These are phyloP conservation scores for Dascillus cervinus DNA, from an alignment of 2,888 invertebrate genomes.

Conservation along the genomic window DNA sequence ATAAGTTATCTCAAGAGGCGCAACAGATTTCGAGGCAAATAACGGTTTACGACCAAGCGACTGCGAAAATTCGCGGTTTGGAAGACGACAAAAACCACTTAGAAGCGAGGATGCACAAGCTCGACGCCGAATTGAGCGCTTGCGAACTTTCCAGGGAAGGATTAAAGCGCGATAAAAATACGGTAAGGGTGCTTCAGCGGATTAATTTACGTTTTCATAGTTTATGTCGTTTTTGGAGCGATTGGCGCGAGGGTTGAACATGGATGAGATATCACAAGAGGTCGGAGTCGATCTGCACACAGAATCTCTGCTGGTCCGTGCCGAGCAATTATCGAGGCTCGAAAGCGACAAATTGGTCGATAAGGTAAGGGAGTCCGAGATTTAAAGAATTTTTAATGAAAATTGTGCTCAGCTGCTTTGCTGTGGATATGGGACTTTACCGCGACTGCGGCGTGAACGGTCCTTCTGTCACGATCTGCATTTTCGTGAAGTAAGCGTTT, in stretches of 20 bases:
- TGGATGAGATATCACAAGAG: slow-evolving; percentile 76
- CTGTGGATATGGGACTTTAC: slow-evolving; percentile 64
- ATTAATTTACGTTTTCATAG: neutral
- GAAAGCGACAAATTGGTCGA: slow-evolving; percentile 79
- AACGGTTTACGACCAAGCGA: slow-evolving; percentile 58
- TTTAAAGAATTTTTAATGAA: slow-evolving; percentile 2
- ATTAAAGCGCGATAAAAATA: slow-evolving; percentile 67
- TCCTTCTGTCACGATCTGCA: slow-evolving; percentile 73
- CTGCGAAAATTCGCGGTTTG: slow-evolving; percentile 55
- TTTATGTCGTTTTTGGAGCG: slow-evolving; percentile 66
- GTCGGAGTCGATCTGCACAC: slow-evolving; percentile 75
- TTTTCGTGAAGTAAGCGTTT: slow-evolving; percentile 74
- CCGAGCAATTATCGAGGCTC: slow-evolving; percentile 72
- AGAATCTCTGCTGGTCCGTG: slow-evolving; percentile 75
- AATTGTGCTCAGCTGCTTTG: slow-evolving; percentile 56
- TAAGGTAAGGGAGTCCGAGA: slow-evolving; percentile 51
- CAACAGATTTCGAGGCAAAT: slow-evolving; percentile 64
- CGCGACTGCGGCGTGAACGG: slow-evolving; percentile 67
- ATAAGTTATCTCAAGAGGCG: slow-evolving; percentile 64
- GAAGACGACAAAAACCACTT: slow-evolving; percentile 70
- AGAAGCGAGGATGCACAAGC: slow-evolving; percentile 67
- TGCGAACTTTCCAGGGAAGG: slow-evolving; percentile 65
- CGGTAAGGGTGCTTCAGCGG: no score
- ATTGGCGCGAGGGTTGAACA: slow-evolving; percentile 72
- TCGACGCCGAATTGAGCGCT: slow-evolving; percentile 70